phyloP scores from a whole-genome alignment of 2,888 invertebrate genomes.

The Cosmia pyralina region DNA sequence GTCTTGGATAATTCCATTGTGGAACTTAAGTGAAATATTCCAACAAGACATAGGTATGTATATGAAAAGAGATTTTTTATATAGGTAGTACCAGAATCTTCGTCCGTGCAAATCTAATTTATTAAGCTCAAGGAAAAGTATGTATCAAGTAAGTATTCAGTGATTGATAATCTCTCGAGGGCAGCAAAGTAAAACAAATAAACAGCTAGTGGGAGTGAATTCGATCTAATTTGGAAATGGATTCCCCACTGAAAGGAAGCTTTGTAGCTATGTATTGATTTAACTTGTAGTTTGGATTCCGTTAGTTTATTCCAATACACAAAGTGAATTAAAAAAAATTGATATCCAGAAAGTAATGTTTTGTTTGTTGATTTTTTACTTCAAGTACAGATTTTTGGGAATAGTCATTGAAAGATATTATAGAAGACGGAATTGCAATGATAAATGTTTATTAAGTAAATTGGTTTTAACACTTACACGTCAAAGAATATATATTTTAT shows the following conservation, averaged over 20 bases:
- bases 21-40: background rate
- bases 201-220: constrained; percentile 58
- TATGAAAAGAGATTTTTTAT: background rate
- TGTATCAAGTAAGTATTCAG: constrained; percentile 54
- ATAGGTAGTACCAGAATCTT: background rate
- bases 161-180: constrained; percentile 73
- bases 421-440: too few relatives aligned
- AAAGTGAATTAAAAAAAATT: background rate
- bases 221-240: constrained; percentile 74
- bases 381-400: background rate
- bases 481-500: too few relatives aligned
- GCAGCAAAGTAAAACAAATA: constrained; percentile 64
- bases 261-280: constrained; percentile 44
- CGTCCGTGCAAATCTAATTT: constrained; percentile 27
- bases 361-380: background rate
- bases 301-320: constrained; percentile 3
- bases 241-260: constrained; percentile 60
- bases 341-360: background rate
- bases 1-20: background rate
- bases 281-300: constrained; percentile 40
- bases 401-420: too few relatives aligned
- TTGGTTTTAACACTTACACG: too few relatives aligned
- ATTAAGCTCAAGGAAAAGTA: constrained; percentile 42
- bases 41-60: background rate
- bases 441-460: too few relatives aligned